Conservation (phyloP, 2,888 invertebrate genomes). For the Hyposoter dolosus region DNA sequence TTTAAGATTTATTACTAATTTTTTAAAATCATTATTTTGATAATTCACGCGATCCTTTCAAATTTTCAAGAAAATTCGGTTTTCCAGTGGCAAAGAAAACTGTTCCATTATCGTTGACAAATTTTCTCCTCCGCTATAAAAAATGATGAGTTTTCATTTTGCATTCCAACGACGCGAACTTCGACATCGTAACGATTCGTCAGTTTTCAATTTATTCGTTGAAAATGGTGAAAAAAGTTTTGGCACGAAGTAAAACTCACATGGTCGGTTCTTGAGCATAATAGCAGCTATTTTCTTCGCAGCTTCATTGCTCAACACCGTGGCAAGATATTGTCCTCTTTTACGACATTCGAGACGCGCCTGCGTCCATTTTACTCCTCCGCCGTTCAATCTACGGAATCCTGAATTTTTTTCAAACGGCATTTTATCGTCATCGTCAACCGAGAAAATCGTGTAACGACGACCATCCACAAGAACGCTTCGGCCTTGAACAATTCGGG, state of each 20-base stretch:
- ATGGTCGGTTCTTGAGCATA: conserved; percentile 72
- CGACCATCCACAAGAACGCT: conserved; percentile 63
- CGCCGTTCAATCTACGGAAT: conserved; percentile 68
- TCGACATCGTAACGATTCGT: too few relatives aligned
- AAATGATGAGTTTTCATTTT: too few relatives aligned
- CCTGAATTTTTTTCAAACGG: conserved; percentile 43
- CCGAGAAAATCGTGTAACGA: conserved; percentile 68
- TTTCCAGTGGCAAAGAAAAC: too few relatives aligned
- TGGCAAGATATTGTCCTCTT: conserved; percentile 70
- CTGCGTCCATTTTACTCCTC: conserved; percentile 69
- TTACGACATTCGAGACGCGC: conserved; percentile 69
- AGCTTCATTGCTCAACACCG: conserved; percentile 67
- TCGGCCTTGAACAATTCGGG: conserved; percentile 47
- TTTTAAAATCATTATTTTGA: too few relatives aligned
- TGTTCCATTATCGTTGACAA: too few relatives aligned
- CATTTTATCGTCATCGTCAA: conserved; percentile 53
- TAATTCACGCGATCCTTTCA: too few relatives aligned
- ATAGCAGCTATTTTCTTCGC: conserved; percentile 65
- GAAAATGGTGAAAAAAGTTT: not conserved
- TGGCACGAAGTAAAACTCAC: conserved; percentile 43
- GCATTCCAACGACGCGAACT: too few relatives aligned
- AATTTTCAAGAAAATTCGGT: too few relatives aligned
- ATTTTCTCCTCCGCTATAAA: too few relatives aligned
- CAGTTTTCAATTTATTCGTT: not conserved
- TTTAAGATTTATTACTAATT: too few relatives aligned